Evolutionary conservation across 2,113 vertebrate genomes (phyloP), one percentile per base, ranked within the genome.

Genomic region (Apteryx owenii): DNA sequence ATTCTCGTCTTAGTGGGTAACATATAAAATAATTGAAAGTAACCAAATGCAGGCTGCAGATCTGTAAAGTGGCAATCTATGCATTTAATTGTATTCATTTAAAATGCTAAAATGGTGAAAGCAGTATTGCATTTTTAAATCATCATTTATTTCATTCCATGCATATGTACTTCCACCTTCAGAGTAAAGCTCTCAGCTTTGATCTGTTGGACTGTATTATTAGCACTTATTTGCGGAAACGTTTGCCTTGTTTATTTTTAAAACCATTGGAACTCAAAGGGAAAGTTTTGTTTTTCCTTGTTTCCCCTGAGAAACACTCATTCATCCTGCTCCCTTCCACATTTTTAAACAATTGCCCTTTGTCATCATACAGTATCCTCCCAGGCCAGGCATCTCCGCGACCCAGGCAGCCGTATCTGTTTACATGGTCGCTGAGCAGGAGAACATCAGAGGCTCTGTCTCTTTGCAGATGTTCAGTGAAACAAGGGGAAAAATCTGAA

Each of bases 221-320:
- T 95, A 85, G 26, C 36, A 3, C 22, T 89, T 91, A 65, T 25
- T 90, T 94, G 56, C 12, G 38, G 72, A 95, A 95, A 90, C 50
- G 28, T 86, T 88, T 90, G 38, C 53, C 13, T 12, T 68, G 61
- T 95, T 95, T 96, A 40, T 93, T 95, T 97, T 96, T 92, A 81
- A 89, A 97, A 38, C 23, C 86, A 62, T 25, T 0, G 1, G 86
- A 90, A 89, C 58, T 82, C 7, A 2, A 71, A 90, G 85, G 65
- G 77, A 81, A 93, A 87, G 38, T 94, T 93, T 44, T 89, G 19
- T 13, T 92, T 96, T 95, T 76, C 40, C 75, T 69, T 56, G 53
- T 25, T 88, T 96, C 86, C 75, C 66, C 38, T 92, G 94, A 92
- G 94, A 95, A 97, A 91, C 33, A 16, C 2, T 65, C 4, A 1